Evolutionary conservation across 2,113 vertebrate species (phyloP).

Genomic region (Salminus brasiliensis): DNA sequence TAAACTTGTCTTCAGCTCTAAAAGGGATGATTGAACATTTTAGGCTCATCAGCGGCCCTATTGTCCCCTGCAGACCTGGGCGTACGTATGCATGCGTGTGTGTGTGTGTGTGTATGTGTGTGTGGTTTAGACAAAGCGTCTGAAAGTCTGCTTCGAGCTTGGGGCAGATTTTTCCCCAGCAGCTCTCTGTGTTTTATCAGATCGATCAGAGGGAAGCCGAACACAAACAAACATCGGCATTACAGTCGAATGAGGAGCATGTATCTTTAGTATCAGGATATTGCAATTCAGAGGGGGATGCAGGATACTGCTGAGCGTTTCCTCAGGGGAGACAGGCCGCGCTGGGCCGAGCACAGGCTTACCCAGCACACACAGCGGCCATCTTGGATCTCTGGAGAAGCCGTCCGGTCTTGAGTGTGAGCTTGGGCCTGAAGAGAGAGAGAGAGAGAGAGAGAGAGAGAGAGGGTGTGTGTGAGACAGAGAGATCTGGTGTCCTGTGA

Average conservation of each 20-base stretch:
- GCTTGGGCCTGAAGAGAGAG: no score
- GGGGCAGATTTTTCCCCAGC: conserved; percentile 42
- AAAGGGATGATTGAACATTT: background rate
- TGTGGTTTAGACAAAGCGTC: conserved; percentile 16
- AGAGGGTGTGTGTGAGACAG: no score
- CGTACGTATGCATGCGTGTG: conserved; percentile 9
- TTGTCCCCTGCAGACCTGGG: background rate
- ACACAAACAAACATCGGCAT: conserved; percentile 42
- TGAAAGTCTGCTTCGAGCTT: conserved; percentile 46
- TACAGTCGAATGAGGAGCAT: conserved; percentile 31
- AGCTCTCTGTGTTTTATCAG: conserved; percentile 46
- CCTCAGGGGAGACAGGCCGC: background rate
- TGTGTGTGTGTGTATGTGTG: background rate
- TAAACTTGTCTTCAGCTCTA: background rate
- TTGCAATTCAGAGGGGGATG: conserved; percentile 21
- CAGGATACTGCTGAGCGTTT: conserved; percentile 9
- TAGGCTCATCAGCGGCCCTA: background rate
- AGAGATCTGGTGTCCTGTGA: background rate
- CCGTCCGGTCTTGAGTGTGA: background rate
- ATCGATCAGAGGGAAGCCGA: conserved; percentile 44
- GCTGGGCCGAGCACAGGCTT: background rate
- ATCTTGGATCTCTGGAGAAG: conserved; percentile 29
- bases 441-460: no score
- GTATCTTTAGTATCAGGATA: conserved; percentile 39
- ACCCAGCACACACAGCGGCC: conserved; percentile 1